A percentile compares a stretch with the other conserved stretches of the same genome.
Evolutionary conservation across 1,140 invertebrate genomes (phyloP).

Genomic region (Popillia japonica): DNA sequence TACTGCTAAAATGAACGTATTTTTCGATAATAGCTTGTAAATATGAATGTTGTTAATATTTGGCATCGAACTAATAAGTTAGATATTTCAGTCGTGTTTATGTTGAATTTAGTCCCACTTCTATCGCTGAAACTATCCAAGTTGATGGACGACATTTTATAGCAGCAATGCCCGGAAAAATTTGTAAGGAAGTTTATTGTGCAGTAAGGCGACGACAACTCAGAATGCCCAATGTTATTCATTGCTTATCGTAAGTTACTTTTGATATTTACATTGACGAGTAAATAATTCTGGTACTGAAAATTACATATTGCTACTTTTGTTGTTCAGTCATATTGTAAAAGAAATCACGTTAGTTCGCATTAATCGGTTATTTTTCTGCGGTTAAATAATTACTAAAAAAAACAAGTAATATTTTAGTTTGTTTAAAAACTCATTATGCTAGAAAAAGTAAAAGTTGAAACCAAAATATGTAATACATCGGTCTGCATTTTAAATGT

Average conservation of each 20-base stretch:
- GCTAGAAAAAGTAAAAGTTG: too few species aligned
- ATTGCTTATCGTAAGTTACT: slow-evolving; percentile 64
- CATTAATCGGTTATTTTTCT: too few species aligned
- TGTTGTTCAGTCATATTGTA: too few species aligned
- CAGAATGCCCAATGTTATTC: slow-evolving; percentile 62
- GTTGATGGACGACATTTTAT: slow-evolving; percentile 51
- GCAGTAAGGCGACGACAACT: slow-evolving; percentile 77
- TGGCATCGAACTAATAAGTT: slow-evolving; percentile 25
- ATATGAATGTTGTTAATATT: background rate
- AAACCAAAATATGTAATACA: too few species aligned
- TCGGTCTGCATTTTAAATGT: too few species aligned
- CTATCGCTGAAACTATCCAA: slow-evolving; percentile 43
- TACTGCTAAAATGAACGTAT: slow-evolving; percentile 65
- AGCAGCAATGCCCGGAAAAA: slow-evolving; percentile 66
- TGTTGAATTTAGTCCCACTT: slow-evolving; percentile 66
- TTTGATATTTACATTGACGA: background rate
- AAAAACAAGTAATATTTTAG: too few species aligned
- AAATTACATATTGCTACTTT: too few species aligned
- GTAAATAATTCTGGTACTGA: too few species aligned
- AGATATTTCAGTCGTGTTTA: slow-evolving; percentile 63
- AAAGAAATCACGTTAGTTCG: too few species aligned
- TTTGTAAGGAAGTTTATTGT: slow-evolving; percentile 78
- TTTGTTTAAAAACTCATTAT: too few species aligned
- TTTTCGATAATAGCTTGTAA: slow-evolving; percentile 70
- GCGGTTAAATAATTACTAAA: too few species aligned